Conservation (phyloP, 2,888 invertebrate genomes). For the Maniola hyperantus region DNA sequence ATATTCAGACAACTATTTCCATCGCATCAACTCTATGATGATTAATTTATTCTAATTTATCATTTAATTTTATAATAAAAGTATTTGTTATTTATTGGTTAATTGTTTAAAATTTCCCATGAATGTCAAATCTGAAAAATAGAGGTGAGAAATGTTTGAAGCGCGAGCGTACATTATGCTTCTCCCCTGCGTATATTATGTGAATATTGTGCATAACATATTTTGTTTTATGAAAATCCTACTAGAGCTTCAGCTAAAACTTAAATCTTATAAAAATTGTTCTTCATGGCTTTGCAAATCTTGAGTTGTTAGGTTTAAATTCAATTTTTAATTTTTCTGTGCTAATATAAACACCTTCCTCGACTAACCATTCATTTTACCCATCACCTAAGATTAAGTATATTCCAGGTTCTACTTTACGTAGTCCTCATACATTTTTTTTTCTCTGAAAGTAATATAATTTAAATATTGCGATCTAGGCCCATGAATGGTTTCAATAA, state of each 20-base stretch:
- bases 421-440: too few species aligned
- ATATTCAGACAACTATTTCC: constrained; percentile 48
- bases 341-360: constrained; percentile 43
- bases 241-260: constrained; percentile 40
- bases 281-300: constrained; percentile 56
- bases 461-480: not conserved
- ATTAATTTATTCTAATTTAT: constrained; percentile 57
- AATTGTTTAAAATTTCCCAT: constrained; percentile 51
- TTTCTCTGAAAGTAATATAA: not conserved
- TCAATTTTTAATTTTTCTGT: constrained; percentile 44
- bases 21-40: constrained; percentile 47
- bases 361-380: constrained; percentile 39
- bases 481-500: constrained; percentile 26
- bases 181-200: constrained; percentile 38
- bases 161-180: constrained; percentile 57
- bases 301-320: constrained; percentile 42
- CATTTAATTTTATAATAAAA: constrained; percentile 54
- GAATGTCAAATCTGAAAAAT: constrained; percentile 46
- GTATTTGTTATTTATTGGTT: constrained; percentile 55
- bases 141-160: constrained; percentile 70
- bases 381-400: constrained; percentile 43
- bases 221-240: constrained; percentile 37
- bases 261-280: not conserved
- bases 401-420: constrained; percentile 35
- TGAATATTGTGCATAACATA: constrained; percentile 35